These are phyloP conservation scores for Cranoglanis bouderius DNA, from an alignment of 2,113 vertebrate genomes.

Conservation along the genomic window DNA sequence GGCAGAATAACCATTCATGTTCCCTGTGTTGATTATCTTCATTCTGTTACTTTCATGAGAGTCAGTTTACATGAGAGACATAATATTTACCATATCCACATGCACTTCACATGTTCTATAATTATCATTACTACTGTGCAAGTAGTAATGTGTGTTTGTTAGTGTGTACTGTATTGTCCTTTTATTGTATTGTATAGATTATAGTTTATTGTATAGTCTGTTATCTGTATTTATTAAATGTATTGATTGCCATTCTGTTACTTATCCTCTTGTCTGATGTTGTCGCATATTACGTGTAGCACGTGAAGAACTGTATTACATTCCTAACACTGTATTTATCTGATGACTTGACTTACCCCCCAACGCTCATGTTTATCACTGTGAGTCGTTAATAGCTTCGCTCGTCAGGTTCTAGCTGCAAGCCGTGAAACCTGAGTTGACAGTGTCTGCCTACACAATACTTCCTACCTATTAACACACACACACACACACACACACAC, in stretches of 20 bases:
- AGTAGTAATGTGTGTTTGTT: not conserved
- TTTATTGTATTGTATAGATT: not conserved
- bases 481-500: no score
- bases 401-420: slow-evolving; percentile 18
- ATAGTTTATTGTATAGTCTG: not conserved
- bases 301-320: not conserved
- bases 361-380: slow-evolving; percentile 9
- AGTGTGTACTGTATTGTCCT: not conserved
- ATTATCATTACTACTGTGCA: not conserved
- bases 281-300: not conserved
- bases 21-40: not conserved
- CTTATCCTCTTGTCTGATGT: not conserved
- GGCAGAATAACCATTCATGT: slow-evolving; percentile 6
- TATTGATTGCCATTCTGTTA: not conserved
- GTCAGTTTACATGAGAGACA: not conserved
- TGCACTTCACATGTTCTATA: not conserved
- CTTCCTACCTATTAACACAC: slow-evolving; percentile 13
- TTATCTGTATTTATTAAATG: not conserved
- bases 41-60: not conserved
- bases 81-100: not conserved
- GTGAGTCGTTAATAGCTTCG: slow-evolving; percentile 2
- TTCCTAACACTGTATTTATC: not conserved
- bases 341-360: not conserved
- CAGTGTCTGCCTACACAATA: slow-evolving; percentile 10
- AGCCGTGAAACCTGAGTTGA: slow-evolving; percentile 29